Evolutionary conservation across 2,888 invertebrate species (phyloP), one percentile per base, ranked within the genome.

Genomic region (Agapetus fuscipes): DNA sequence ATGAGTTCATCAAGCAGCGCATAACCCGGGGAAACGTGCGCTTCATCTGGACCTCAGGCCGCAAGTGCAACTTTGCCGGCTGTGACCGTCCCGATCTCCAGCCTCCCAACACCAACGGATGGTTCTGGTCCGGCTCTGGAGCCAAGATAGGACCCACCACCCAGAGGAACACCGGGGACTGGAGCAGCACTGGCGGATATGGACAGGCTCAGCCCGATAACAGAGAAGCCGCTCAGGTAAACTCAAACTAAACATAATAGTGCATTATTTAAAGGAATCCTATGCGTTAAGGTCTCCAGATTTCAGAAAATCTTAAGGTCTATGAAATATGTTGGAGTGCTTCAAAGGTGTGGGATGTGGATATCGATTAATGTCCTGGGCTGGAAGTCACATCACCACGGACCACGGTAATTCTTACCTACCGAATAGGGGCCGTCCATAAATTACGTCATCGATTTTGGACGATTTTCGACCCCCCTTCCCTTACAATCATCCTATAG

Each of bases 61-160:
- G 90, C 48, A 89, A 90, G 61, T 91, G 90, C 57, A 90, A 91
- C 65, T 91, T 91, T 58, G 87, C 87, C 45, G 90, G 90, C 27
- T 91, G 87, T 61, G 84, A 85, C 63, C 73, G 87, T 38, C 64
- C 80, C 32, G 87, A 87, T 62, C 66, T 87, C 54, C 84, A 85
- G 63, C 87, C 87, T n/a, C 78, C 84, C 45, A 84, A 83, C 57
- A 76, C 84, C 51, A 84, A 86, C 61, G 87, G 87, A 39, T 91
- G 90, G 90, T 91, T 91, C 76, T 91, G 90, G 90, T 88, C 87
- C 4, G 90, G 89, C 48, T 89, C 89, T 6, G 90, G 90, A 17
- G 89, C 84, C 46, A 90, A 90, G 69, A 86, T 90, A 57, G 89
- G 90, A 30, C 79, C 89, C 44, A 90, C 90, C 37, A 81, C 82